These are phyloP conservation scores for Steinernema hermaphroditum DNA, from an alignment of 2,888 invertebrate genomes.

Conservation along the genomic window DNA sequence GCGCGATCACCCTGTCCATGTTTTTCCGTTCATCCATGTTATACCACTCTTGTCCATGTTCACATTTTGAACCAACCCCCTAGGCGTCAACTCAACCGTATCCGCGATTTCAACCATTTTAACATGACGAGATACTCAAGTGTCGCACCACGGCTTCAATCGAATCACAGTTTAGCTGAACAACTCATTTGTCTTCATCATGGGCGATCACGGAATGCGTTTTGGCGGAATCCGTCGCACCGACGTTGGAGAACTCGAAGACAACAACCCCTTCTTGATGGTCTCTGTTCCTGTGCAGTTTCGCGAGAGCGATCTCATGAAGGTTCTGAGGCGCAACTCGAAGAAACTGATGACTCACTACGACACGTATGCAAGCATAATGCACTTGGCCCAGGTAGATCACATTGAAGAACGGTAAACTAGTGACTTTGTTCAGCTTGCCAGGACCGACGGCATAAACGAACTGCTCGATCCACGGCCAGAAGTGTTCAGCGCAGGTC, in stretches of 20 bases:
- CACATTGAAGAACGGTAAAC: too few relatives aligned
- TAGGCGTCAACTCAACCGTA: too few relatives aligned
- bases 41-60: too few relatives aligned
- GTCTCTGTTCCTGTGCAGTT: constrained; percentile 18
- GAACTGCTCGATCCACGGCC: background rate
- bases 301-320: background rate
- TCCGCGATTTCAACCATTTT: too few relatives aligned
- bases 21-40: too few relatives aligned
- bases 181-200: constrained; percentile 35
- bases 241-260: constrained; percentile 21
- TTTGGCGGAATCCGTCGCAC: constrained; percentile 8
- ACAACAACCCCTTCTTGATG: constrained; percentile 33
- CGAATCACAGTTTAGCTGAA: constrained; percentile 25
- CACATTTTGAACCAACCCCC: too few relatives aligned
- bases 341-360: constrained; percentile 34
- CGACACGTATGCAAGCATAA: constrained; percentile 32
- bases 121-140: too few relatives aligned
- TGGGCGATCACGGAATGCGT: constrained; percentile 35
- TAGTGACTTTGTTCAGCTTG: constrained; percentile 27
- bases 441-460: background rate
- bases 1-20: too few relatives aligned
- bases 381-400: too few relatives aligned
- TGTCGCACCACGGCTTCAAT: too few relatives aligned
- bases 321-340: background rate
- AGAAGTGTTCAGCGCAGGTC: background rate